Evolutionary conservation across 2,113 vertebrate genomes (phyloP), one percentile per base, ranked within the genome.

Genomic region (Alethe diademata): DNA sequence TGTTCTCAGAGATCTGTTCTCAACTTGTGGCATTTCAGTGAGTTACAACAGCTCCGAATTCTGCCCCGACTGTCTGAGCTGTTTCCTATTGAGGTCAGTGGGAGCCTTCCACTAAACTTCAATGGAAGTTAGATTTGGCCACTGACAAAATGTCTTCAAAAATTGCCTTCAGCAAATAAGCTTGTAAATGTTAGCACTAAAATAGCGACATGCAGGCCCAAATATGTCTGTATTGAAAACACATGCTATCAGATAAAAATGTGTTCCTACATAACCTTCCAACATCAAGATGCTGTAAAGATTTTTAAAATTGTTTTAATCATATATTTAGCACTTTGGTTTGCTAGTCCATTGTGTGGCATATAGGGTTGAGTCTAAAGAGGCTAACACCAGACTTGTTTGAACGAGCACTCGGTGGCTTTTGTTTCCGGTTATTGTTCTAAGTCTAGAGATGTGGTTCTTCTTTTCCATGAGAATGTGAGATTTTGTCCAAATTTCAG

Each of bases 161-260:
- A 95, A 64, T 69, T 88, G 92, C 90, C 93, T 92, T 96, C 72
- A 96, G 95, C 88, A 93, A 97, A 88, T 80, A 84, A 94, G 64
- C 90, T 92, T 86, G 31, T 86, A 94, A 92, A 80, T 61, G 65
- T 78, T 94, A 90, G 90, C 56, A 67, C 88, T 90, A 78, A 95
- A 97, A 96, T 92, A 97, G 92, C 4, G 66, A 61, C 3, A 1
- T 56, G 28, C 79, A 80, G 82, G 90, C 86, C 86, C 90, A 92
- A 95, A 86, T 93, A 53, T 50, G 69, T 96, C 92, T 86, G 23
- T 92, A 94, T 95, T 93, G 90, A 88, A 94, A 96, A 93, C 92
- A 94, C 33, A 64, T 86, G 89, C 66, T 86, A 78, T 80, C 56
- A 78, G 76, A 95, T 85, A 73, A 76, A 88, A 95, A 92, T 38